A percentile compares a stretch with the other conserved stretches of the same genome.
phyloP scores from a whole-genome alignment of 1,140 invertebrate genomes.

The Subanguina moxae region DNA sequence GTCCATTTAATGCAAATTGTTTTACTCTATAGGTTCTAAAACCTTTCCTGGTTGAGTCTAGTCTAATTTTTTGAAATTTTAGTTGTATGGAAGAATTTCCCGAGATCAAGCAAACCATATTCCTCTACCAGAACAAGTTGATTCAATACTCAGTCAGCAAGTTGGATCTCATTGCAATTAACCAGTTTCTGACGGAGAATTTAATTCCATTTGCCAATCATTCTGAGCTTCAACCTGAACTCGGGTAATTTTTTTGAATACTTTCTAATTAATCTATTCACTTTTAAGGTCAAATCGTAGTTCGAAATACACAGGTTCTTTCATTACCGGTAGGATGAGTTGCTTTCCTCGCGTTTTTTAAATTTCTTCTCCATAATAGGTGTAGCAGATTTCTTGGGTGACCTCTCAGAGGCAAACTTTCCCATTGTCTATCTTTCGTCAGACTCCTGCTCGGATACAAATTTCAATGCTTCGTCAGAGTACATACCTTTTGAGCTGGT shows the following conservation, averaged over 20 bases:
- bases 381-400: constrained; percentile 28
- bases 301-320: constrained; percentile 16
- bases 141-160: constrained; percentile 28
- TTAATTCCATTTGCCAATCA: constrained; percentile 33
- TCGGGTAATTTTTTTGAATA: constrained; percentile 4
- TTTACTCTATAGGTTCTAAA: no score
- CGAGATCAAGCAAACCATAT: constrained; percentile 20
- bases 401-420: constrained; percentile 25
- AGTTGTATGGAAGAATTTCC: constrained; percentile 34
- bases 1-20: no score
- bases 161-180: constrained; percentile 24
- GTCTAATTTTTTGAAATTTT: neutral
- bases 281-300: constrained; percentile 3
- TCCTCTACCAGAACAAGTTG: constrained; percentile 40
- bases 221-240: constrained; percentile 24
- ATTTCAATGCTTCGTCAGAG: neutral
- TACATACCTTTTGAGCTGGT: constrained; percentile 19
- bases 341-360: no score
- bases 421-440: constrained; percentile 25
- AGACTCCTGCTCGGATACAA: neutral
- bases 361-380: neutral
- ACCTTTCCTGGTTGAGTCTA: neutral
- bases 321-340: constrained; percentile 23
- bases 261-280: neutral
- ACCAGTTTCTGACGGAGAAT: constrained; percentile 31